phyloP scores from a whole-genome alignment of 2,797 vertebrate species.

The Smutsia gigantea region DNA sequence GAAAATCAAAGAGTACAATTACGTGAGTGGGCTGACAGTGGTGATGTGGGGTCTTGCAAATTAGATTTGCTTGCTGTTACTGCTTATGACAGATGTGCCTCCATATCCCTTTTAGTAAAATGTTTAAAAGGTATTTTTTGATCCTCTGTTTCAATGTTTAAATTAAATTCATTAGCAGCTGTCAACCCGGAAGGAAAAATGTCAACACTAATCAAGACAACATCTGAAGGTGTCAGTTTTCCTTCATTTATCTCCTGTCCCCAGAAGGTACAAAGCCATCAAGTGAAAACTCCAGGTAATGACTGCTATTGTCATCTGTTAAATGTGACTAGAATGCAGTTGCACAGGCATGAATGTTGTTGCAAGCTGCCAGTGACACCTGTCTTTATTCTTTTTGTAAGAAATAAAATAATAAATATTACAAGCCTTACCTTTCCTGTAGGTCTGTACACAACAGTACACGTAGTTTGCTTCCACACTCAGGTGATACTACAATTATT shows the following conservation, averaged over 20 bases:
- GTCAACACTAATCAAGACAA: constrained; percentile 84
- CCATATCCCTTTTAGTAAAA: constrained; percentile 54
- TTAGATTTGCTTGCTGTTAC: constrained; percentile 47
- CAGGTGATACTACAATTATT: constrained; percentile 46
- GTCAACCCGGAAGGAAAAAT: constrained; percentile 82
- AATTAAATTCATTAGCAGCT: constrained; percentile 88
- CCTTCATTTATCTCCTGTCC: constrained; percentile 85
- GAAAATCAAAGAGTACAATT: background rate
- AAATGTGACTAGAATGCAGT: constrained; percentile 68
- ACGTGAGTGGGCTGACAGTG: background rate
- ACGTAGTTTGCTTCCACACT: constrained; percentile 51
- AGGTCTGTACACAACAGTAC: constrained; percentile 59
- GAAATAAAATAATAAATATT: constrained; percentile 62
- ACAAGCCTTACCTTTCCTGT: constrained; percentile 61
- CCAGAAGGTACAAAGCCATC: constrained; percentile 83
- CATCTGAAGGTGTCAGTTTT: constrained; percentile 87
- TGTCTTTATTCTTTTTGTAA: constrained; percentile 74
- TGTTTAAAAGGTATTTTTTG: constrained; percentile 64
- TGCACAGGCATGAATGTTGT: constrained; percentile 77
- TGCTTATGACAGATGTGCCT: background rate
- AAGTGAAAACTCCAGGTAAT: constrained; percentile 69
- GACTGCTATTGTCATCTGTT: constrained; percentile 78
- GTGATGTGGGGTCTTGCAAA: constrained; percentile 40
- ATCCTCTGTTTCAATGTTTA: constrained; percentile 81
- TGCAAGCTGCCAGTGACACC: constrained; percentile 74